phyloP scores from a whole-genome alignment of 2,797 vertebrate genomes.

The Dryobates pubescens region DNA sequence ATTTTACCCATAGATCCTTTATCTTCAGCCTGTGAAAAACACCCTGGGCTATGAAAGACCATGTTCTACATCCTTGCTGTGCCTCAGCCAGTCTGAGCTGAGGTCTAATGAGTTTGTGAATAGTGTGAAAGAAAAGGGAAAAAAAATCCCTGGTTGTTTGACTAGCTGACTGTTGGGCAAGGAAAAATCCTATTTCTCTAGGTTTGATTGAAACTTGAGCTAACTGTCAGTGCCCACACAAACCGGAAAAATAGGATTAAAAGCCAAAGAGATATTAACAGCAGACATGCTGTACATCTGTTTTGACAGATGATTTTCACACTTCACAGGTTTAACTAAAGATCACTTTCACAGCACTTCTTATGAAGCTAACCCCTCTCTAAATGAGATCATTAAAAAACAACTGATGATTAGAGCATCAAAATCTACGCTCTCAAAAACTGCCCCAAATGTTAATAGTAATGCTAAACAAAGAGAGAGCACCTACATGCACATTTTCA shows the following conservation, averaged over 20 bases:
- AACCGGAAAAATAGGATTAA: slow-evolving; percentile 39
- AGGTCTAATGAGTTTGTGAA: slow-evolving; percentile 62
- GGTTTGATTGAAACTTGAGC: slow-evolving; percentile 49
- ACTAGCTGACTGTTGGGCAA: slow-evolving; percentile 7
- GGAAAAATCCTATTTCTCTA: slow-evolving; percentile 30
- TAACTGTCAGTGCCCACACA: slow-evolving; percentile 35
- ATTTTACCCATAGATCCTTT: neutral
- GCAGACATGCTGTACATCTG: slow-evolving; percentile 46
- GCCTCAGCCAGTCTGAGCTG: slow-evolving; percentile 40
- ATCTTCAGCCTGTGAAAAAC: slow-evolving; percentile 30
- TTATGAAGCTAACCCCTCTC: slow-evolving; percentile 43
- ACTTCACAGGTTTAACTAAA: slow-evolving; percentile 66
- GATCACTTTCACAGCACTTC: slow-evolving; percentile 33
- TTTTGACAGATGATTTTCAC: slow-evolving; percentile 69
- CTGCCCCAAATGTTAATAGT: neutral
- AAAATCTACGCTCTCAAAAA: neutral
- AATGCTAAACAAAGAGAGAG: neutral
- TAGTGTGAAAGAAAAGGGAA: slow-evolving; percentile 8
- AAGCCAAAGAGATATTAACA: slow-evolving; percentile 54
- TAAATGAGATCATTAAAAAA: slow-evolving; percentile 21
- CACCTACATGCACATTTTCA: neutral
- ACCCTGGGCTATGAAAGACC: slow-evolving; percentile 8
- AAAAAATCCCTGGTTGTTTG: neutral
- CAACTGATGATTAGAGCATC: slow-evolving; percentile 22
- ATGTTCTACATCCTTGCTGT: slow-evolving; percentile 11